Conservation (phyloP, 2,888 invertebrate genomes). For the Drosophila stalkeri region DNA sequence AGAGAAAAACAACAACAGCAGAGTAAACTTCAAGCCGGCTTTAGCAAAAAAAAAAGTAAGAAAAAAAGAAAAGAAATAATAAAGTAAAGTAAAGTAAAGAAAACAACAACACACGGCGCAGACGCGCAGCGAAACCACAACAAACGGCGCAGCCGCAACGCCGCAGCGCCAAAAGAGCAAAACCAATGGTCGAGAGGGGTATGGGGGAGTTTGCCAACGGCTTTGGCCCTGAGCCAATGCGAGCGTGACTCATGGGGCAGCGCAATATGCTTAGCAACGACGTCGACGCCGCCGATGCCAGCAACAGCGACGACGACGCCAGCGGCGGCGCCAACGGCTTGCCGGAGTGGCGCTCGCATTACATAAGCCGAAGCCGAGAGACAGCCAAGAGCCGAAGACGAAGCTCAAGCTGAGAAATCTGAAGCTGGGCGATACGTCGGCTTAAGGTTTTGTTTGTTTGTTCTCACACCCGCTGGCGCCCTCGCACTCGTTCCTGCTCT, state of each 20-base stretch:
- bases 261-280: conserved; percentile 25
- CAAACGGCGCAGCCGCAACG: conserved; percentile 66
- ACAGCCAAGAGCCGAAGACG: conserved; percentile 18
- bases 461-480: conserved; percentile 35
- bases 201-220: conserved; percentile 10
- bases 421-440: conserved; percentile 18
- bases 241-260: conserved; percentile 45
- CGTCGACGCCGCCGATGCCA: background rate
- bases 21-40: conserved; percentile 67
- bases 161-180: conserved; percentile 37
- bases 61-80: conserved; percentile 12
- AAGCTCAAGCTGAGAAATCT: conserved; percentile 33
- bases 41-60: conserved; percentile 38
- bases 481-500: conserved; percentile 9
- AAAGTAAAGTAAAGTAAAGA: conserved; percentile 20
- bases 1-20: conserved; percentile 43
- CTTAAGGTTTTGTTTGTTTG: conserved; percentile 44
- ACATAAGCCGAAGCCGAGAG: conserved; percentile 57
- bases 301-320: conserved; percentile 17
- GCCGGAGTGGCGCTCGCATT: conserved; percentile 67
- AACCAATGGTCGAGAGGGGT: background rate
- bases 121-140: conserved; percentile 64
- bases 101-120: conserved; percentile 49
- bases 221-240: conserved; percentile 51
- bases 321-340: conserved; percentile 57